Base-by-base conservation (phyloP, 2,888 invertebrate genomes). In the Zaprionus obscuricornis region DNA sequence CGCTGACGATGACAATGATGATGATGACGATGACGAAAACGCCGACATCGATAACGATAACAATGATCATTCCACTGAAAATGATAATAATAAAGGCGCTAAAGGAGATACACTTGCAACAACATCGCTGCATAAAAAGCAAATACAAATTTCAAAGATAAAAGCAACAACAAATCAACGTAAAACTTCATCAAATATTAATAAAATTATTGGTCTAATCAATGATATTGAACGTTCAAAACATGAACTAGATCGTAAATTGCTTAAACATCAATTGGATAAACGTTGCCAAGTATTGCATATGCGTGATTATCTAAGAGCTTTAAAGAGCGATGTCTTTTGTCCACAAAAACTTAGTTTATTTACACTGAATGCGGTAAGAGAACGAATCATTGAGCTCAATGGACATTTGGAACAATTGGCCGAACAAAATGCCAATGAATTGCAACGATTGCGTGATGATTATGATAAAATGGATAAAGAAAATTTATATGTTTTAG, bases 161-260 rank as follows among this genome's bases (percentile, higher is more conserved):
- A n/a, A n/a, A n/a, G n/a, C n/a, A n/a, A n/a, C n/a, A n/a, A n/a
- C n/a, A n/a, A n/a, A n/a, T n/a, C n/a, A n/a, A n/a, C n/a, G n/a
- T n/a, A n/a, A n/a, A n/a, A n/a, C n/a, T n/a, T n/a, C n/a, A n/a
- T n/a, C n/a, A n/a, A n/a, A n/a, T 11, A 7, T 13, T 7, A 4
- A 18, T 46, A 71, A 71, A 57, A 39, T 62, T 39, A 46, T 39
- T 18, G 37, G 66, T 13, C 54, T 73, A 31, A 74, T 89, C 45
- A 74, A 78, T 42, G 88, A 89, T 57, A 88, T 90, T 60, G 88
- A 89, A 55, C 70, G 79, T 29, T 36, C 87, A 3, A 88, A 82
- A 69, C 51, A 59, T 6, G 75, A 84, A 11, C 62, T 89, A 8
- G 70, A 83, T 4, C 60, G 64, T 20, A 81, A 87, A 11, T 57